Percentiles rank a stretch among this genome's conserved stretches.
phyloP scores from a whole-genome alignment of 2,113 vertebrate species.

The Okapia johnstoni region DNA sequence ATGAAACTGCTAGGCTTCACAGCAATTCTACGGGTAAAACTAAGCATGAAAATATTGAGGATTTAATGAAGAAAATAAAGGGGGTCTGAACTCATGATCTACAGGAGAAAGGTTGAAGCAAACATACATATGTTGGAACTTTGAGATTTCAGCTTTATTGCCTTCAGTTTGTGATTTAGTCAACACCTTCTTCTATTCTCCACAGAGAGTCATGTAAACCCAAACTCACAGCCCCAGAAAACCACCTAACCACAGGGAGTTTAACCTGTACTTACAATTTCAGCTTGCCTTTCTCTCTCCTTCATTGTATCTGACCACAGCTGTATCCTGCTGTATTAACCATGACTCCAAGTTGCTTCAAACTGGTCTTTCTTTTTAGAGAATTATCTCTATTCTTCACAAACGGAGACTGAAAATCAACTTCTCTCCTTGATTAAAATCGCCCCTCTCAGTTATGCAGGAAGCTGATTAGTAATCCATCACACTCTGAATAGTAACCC shows the following conservation, averaged over 20 bases:
- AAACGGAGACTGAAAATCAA: not conserved
- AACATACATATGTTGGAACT: not conserved
- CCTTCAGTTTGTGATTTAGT: not conserved
- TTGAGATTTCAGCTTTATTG: not conserved
- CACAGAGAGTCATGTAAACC: not conserved
- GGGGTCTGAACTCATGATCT: not conserved
- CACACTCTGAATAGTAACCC: not conserved
- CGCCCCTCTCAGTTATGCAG: slow-evolving; percentile 32
- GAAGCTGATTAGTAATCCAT: slow-evolving; percentile 57
- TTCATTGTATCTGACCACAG: slow-evolving; percentile 12
- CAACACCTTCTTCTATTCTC: not conserved
- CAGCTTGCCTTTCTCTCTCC: not conserved
- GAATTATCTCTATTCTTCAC: not conserved
- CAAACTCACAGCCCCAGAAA: not conserved
- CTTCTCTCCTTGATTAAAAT: not conserved
- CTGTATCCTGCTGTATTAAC: not conserved
- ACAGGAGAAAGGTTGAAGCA: not conserved
- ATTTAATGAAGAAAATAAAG: not conserved
- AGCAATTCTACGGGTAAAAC: not conserved
- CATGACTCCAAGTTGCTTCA: not conserved
- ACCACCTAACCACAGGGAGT: not conserved
- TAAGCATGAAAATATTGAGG: not conserved
- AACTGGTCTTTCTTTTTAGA: slow-evolving; percentile 29
- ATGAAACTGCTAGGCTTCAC: not conserved
- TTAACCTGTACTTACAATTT: not conserved